Conservation (phyloP, 2,888 invertebrate genomes). For the Belgica antarctica region DNA sequence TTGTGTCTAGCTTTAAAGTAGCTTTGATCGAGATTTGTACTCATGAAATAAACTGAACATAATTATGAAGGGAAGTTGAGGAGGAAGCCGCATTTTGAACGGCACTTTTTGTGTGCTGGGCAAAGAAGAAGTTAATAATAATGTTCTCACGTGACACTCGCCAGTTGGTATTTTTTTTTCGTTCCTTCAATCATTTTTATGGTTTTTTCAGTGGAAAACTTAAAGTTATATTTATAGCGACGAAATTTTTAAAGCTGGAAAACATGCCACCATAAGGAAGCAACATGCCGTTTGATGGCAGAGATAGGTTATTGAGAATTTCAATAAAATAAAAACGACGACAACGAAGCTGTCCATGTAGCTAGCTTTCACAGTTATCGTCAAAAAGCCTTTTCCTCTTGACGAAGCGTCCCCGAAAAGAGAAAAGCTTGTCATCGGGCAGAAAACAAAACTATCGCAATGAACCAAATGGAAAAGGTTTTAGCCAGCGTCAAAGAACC, state of each 20-base stretch:
- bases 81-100: neutral
- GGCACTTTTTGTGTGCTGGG: neutral
- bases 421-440: neutral
- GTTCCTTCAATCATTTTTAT: no score
- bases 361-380: no score
- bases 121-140: neutral
- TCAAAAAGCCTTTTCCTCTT: neutral
- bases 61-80: neutral
- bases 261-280: no score
- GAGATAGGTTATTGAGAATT: no score
- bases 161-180: neutral
- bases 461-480: neutral
- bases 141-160: slow-evolving; percentile 17
- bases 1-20: no score
- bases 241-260: no score
- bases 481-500: neutral
- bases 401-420: neutral
- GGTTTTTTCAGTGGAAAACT: no score
- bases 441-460: neutral
- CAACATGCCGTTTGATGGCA: no score
- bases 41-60: neutral
- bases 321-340: no score
- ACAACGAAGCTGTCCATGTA: no score
- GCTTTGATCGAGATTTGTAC: no score
- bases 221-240: no score